Evolutionary conservation across 2,888 invertebrate genomes (phyloP).

Genomic region (Xylocampa areola): DNA sequence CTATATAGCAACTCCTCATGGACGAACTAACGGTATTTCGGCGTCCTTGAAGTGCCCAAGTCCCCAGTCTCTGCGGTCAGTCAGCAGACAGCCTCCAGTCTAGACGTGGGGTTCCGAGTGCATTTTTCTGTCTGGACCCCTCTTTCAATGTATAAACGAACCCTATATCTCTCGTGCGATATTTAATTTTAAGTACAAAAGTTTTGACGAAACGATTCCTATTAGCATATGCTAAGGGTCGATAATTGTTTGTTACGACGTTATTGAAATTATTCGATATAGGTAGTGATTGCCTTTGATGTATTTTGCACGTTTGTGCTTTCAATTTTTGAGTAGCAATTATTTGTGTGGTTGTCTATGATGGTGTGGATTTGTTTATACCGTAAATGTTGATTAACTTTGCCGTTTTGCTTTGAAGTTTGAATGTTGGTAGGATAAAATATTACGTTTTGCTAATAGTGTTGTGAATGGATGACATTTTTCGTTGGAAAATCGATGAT

Average conservation of each 20-base stretch:
- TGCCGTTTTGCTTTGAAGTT: constrained; percentile 5
- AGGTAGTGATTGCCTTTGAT: constrained; percentile 48
- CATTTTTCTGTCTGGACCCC: constrained; percentile 88
- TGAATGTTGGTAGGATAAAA: constrained; percentile 1
- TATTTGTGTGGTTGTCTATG: constrained; percentile 28
- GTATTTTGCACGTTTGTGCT: constrained; percentile 52
- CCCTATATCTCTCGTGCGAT: constrained; percentile 81
- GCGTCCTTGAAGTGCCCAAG: constrained; percentile 70
- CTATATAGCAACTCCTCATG: background rate
- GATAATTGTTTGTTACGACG: constrained; percentile 42
- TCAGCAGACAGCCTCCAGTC: constrained; percentile 80
- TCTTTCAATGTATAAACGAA: constrained; percentile 69
- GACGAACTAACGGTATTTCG: background rate
- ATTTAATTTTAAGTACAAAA: constrained; percentile 78
- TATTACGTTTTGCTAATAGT: background rate
- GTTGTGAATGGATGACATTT: too few species aligned
- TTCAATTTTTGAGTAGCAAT: constrained; percentile 50
- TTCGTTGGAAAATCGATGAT: too few species aligned
- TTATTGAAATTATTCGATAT: constrained; percentile 36
- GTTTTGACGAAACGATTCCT: constrained; percentile 39
- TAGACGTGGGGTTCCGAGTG: constrained; percentile 88
- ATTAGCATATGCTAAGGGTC: constrained; percentile 42
- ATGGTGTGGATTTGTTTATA: constrained; percentile 11
- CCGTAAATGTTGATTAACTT: constrained; percentile 11
- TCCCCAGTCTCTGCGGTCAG: constrained; percentile 65